Evolutionary conservation across 2,888 invertebrate genomes (phyloP).

Genomic region (Oscheius sp.): DNA sequence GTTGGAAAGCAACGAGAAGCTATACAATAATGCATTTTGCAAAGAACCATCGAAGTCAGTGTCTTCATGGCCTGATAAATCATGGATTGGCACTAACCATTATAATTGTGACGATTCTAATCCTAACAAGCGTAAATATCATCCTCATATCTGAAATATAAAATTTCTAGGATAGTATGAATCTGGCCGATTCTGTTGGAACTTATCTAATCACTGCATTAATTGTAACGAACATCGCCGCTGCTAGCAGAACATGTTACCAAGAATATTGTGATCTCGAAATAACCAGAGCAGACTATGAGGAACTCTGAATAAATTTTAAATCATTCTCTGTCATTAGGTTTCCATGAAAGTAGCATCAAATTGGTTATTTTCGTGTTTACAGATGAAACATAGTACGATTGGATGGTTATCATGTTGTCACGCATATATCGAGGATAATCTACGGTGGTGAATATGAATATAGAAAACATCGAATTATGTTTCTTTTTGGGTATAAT

Average conservation of each 20-base stretch:
- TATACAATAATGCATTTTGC: constrained; percentile 11
- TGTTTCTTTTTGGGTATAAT: no score
- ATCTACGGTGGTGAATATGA: no score
- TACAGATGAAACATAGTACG: no score
- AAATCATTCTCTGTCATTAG: no score
- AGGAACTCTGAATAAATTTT: constrained; percentile 27
- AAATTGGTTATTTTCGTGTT: no score
- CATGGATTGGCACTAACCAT: constrained; percentile 44
- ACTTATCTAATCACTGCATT: constrained; percentile 11
- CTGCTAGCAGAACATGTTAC: constrained; percentile 37
- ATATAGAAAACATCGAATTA: no score
- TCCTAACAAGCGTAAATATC: constrained; percentile 21
- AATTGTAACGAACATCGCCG: constrained; percentile 32
- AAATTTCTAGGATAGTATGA: neutral
- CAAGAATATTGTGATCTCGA: constrained; percentile 47
- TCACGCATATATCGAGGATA: no score
- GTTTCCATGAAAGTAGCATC: no score
- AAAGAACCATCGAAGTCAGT: constrained; percentile 30
- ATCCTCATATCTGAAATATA: neutral
- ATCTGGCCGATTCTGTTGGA: constrained; percentile 7
- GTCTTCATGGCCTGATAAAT: constrained; percentile 42
- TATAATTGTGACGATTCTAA: constrained; percentile 32
- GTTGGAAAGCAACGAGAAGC: constrained; percentile 33
- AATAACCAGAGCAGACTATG: constrained; percentile 43
- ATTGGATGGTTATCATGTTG: no score